Percentiles rank a stretch among this genome's conserved stretches.
These are phyloP conservation scores for Chrysogorgia sp. DNA, from an alignment of 92 coral and sea anemone genomes.

Conservation along the genomic window DNA sequence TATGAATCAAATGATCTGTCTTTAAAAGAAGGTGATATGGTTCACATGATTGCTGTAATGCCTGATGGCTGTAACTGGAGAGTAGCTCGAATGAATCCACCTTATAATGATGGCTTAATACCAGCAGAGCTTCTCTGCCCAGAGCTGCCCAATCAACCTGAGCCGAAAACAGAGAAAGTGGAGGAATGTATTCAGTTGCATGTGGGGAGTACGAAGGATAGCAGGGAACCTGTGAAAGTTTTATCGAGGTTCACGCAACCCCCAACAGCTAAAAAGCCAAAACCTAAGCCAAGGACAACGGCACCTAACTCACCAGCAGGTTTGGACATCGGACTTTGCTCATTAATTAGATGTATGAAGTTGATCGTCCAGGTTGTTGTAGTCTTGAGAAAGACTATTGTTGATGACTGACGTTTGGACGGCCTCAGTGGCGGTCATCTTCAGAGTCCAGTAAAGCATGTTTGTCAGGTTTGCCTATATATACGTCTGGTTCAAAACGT, in stretches of 20 bases:
- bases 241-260: constrained; percentile 33
- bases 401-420: too few species aligned
- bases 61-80: constrained; percentile 61
- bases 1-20: constrained; percentile 76
- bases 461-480: too few species aligned
- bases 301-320: constrained; percentile 44
- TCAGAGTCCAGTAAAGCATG: too few species aligned
- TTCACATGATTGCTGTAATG: constrained; percentile 70
- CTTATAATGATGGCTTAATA: constrained; percentile 16
- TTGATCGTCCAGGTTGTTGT: too few species aligned
- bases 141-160: constrained; percentile 21
- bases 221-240: constrained; percentile 23
- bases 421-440: too few species aligned
- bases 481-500: too few species aligned
- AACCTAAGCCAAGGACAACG: constrained; percentile 17
- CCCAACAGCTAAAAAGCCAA: constrained; percentile 8
- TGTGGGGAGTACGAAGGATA: neutral
- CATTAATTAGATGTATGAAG: neutral
- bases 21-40: constrained; percentile 69
- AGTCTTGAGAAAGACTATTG: too few species aligned
- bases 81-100: constrained; percentile 19
- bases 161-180: too few species aligned
- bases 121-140: constrained; percentile 41
- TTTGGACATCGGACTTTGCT: neutral
- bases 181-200: neutral